Base-by-base conservation (phyloP, 2,888 invertebrate genomes). In the Sesamia inferens region DNA sequence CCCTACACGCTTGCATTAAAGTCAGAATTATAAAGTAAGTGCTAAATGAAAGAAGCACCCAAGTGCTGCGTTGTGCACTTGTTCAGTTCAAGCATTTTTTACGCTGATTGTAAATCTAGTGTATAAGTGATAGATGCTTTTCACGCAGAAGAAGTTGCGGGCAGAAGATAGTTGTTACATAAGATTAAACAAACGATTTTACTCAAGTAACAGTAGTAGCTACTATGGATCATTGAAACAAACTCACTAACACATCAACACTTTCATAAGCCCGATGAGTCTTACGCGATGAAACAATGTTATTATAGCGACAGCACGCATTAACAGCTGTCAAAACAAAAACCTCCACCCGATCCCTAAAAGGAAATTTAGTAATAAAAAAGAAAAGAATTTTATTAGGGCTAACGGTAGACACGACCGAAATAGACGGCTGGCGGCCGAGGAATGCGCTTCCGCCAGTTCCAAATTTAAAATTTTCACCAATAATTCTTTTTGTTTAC, bases 391-490 rank as follows among this genome's bases (percentile, higher is more conserved):
- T 79, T 74, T 78, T 76, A 86, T 79, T 85, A 79, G 76, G 74
- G 66, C 80, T 74, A 70, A 72, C 77, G 19, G 78, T 76, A 83
- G 79, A 84, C 85, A 82, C 87, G 89, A 89, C 91, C 87, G 89
- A 91, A 91, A 91, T 93, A 93, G 91, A 88, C 86, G 87, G 81
- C 85, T 87, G 71, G 83, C 89, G 89, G 74, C 79, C 79, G 74
- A 62, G 91, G 93, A 92, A 93, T 93, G 92, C 83, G 89, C 92
- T 93, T 92, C 93, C 93, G 93, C 86, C 87, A 84, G 90, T 92
- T 93, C 93, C 90, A 91, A 89, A 90, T 92, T 91, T 90, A 90
- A 91, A 90, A 88, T 88, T 90, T 91, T 86, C 90, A 91, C 90
- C 79, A 83, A 85, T 83, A 87, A 77, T 68, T 89, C 85, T 88